A percentile compares a stretch with the other conserved stretches of the same genome.
phyloP scores from a whole-genome alignment of 2,888 invertebrate genomes.

The Stenolophus ochropezus region DNA sequence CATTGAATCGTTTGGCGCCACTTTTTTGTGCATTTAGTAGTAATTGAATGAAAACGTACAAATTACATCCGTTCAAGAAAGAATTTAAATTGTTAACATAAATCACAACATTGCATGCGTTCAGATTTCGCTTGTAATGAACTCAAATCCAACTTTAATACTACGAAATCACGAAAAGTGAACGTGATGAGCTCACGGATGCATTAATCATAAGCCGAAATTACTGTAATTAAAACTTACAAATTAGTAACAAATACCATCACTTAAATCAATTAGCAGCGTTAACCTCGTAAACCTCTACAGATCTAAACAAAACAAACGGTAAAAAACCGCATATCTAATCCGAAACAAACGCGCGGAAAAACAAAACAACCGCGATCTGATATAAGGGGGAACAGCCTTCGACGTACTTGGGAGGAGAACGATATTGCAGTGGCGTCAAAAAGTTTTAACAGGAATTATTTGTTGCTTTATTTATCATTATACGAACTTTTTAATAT shows the following conservation, averaged over 20 bases:
- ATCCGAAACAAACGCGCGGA: conserved; percentile 38
- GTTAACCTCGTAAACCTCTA: neutral
- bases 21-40: neutral
- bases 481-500: neutral
- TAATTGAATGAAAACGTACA: conserved; percentile 17
- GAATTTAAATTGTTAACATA: conserved; percentile 23
- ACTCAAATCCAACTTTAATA: conserved; percentile 31
- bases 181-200: conserved; percentile 26
- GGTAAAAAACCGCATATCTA: conserved; percentile 43
- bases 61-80: neutral
- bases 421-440: conserved; percentile 19
- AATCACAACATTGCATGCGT: conserved; percentile 27
- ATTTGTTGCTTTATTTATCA: neutral
- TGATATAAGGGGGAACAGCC: conserved; percentile 52
- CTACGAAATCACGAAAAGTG: conserved; percentile 21
- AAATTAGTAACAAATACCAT: conserved; percentile 54
- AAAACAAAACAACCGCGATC: conserved; percentile 45
- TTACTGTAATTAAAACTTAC: conserved; percentile 41
- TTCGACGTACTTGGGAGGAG: conserved; percentile 50
- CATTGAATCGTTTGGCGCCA: neutral
- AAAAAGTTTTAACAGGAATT: neutral
- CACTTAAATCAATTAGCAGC: conserved; percentile 45
- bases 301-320: conserved; percentile 33
- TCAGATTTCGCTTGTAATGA: conserved; percentile 8
- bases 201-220: conserved; percentile 54